phyloP scores from a whole-genome alignment of 2,888 invertebrate genomes.

The Chirona hameri region DNA sequence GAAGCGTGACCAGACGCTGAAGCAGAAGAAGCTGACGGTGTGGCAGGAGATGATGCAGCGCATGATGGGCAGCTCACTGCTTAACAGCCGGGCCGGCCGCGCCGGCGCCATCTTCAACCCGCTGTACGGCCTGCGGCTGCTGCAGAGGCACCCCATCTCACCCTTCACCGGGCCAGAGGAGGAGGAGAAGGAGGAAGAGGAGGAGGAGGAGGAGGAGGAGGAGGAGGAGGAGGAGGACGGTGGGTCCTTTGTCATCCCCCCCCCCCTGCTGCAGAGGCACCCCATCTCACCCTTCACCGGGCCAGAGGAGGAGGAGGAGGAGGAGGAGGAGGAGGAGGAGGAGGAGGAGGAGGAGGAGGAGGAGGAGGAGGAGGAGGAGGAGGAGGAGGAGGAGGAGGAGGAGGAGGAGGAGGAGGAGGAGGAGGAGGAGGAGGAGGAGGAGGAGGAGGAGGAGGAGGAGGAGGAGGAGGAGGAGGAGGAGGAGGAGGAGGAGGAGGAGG shows the following conservation, averaged over 20 bases:
- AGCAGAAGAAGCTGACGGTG: constrained; percentile 38
- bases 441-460: too few relatives aligned
- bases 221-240: not conserved
- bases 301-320: constrained; percentile 36
- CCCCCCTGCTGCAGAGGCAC: constrained; percentile 46
- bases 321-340: too few relatives aligned
- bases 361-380: too few relatives aligned
- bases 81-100: constrained; percentile 47
- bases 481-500: too few relatives aligned
- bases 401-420: too few relatives aligned
- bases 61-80: constrained; percentile 44
- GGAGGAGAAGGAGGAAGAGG: constrained; percentile 30
- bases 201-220: too few relatives aligned
- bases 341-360: too few relatives aligned
- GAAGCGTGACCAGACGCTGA: constrained; percentile 33
- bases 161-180: constrained; percentile 45
- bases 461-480: too few relatives aligned
- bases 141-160: constrained; percentile 47
- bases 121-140: constrained; percentile 48
- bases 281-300: constrained; percentile 49
- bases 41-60: constrained; percentile 42
- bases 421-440: too few relatives aligned
- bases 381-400: too few relatives aligned
- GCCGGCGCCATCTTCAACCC: constrained; percentile 51
- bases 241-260: not conserved